Evolutionary conservation across 2,113 vertebrate genomes (phyloP).

Genomic region (Centrocercus urophasianus): DNA sequence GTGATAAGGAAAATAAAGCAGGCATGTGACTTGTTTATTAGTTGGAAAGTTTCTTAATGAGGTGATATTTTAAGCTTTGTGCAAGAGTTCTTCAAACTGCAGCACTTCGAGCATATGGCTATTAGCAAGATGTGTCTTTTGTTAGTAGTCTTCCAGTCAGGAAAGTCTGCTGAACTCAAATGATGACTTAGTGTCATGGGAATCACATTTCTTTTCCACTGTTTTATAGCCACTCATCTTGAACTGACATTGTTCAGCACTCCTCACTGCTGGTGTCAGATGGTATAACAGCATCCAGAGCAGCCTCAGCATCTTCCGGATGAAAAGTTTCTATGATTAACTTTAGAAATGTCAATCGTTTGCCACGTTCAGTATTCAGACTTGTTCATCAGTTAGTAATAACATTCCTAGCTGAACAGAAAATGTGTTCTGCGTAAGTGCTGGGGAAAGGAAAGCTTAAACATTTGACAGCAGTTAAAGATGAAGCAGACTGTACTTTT

Average conservation of each 20-base stretch:
- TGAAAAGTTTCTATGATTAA: slow-evolving; percentile 63
- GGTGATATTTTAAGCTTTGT: background rate
- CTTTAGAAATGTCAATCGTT: slow-evolving; percentile 33
- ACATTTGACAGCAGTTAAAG: slow-evolving; percentile 24
- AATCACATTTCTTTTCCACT: background rate
- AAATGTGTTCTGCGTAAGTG: slow-evolving; percentile 22
- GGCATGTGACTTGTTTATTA: background rate
- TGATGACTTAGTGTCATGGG: background rate
- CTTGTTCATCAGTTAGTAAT: slow-evolving; percentile 63
- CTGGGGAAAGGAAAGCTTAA: slow-evolving; percentile 23
- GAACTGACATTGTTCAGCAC: background rate
- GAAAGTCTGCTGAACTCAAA: background rate
- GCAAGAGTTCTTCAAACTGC: background rate
- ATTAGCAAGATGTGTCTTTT: background rate
- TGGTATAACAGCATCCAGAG: slow-evolving; percentile 38
- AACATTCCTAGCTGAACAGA: slow-evolving; percentile 39
- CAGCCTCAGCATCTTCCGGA: slow-evolving; percentile 51
- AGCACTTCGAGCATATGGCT: background rate
- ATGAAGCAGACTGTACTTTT: slow-evolving; percentile 31
- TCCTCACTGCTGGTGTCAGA: slow-evolving; percentile 8
- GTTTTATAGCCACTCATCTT: slow-evolving; percentile 43
- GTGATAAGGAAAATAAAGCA: background rate
- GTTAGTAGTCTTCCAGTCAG: background rate
- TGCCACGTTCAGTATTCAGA: background rate
- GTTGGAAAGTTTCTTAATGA: background rate